Evolutionary conservation across 2,888 invertebrate genomes (phyloP).

Genomic region (Acleris cristana): DNA sequence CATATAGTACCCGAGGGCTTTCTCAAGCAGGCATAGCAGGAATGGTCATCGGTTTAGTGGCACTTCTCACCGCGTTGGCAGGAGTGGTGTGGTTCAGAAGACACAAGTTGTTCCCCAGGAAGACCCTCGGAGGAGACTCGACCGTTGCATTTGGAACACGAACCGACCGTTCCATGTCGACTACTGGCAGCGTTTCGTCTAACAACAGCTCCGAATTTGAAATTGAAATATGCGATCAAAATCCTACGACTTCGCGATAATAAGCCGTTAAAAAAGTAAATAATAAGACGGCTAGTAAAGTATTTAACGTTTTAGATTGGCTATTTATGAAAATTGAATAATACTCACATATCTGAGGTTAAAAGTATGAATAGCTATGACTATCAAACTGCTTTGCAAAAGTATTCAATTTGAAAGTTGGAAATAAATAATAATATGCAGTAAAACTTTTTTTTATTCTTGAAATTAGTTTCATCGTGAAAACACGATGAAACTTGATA

Average conservation of each 20-base stretch:
- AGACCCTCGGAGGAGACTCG: not conserved
- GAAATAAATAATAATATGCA: not conserved
- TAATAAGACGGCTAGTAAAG: not conserved
- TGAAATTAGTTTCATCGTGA: no score
- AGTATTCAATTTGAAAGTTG: no score
- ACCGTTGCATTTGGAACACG: not conserved
- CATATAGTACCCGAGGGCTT: constrained; percentile 6
- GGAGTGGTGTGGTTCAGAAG: constrained; percentile 53
- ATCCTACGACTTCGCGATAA: not conserved
- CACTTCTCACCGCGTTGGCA: constrained; percentile 50
- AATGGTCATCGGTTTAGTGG: constrained; percentile 52
- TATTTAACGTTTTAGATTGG: no score
- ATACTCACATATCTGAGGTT: no score
- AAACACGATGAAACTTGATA: not conserved
- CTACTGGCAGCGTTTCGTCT: not conserved
- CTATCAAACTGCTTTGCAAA: no score
- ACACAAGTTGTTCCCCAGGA: constrained; percentile 13
- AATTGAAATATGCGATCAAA: not conserved
- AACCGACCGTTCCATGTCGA: constrained; percentile 1
- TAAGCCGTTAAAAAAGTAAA: not conserved
- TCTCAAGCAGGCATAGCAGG: constrained; percentile 62
- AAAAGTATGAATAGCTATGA: no score
- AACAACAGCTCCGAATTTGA: constrained; percentile 1
- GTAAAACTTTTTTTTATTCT: no score
- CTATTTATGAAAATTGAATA: no score